Conservation (phyloP, 2,888 invertebrate genomes). For the Crioceris asparagi region DNA sequence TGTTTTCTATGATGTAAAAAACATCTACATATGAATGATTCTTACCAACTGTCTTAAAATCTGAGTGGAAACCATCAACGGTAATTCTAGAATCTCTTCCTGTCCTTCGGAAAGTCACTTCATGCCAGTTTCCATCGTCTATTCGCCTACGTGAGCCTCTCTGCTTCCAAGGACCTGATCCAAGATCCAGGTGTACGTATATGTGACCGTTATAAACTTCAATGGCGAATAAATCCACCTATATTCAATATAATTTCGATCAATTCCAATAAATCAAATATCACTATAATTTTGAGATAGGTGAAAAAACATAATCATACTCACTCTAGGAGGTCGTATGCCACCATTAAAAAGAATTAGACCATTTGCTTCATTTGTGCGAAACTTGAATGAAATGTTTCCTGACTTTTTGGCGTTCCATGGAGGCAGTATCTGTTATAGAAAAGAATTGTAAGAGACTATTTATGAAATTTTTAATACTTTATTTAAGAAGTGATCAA, state of each 20-base stretch:
- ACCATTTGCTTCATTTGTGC: slow-evolving; percentile 91
- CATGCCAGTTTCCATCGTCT: slow-evolving; percentile 90
- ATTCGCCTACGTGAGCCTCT: slow-evolving; percentile 72
- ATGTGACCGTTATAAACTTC: slow-evolving; percentile 91
- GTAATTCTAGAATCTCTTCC: slow-evolving; percentile 77
- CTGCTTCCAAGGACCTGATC: slow-evolving; percentile 80
- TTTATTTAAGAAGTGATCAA: too few relatives aligned
- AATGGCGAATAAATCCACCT: slow-evolving; percentile 87
- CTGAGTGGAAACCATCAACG: slow-evolving; percentile 81
- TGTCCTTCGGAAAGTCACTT: slow-evolving; percentile 70
- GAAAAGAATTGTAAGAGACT: too few relatives aligned
- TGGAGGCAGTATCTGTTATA: slow-evolving; percentile 67
- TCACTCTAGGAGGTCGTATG: slow-evolving; percentile 62
- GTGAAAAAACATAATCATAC: slow-evolving; percentile 32
- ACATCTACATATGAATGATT: too few relatives aligned
- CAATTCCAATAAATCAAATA: neutral
- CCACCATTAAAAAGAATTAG: slow-evolving; percentile 88
- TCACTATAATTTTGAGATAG: neutral
- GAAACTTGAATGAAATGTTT: slow-evolving; percentile 86
- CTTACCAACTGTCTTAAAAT: slow-evolving; percentile 75
- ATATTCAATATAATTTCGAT: slow-evolving; percentile 16
- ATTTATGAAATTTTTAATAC: too few relatives aligned
- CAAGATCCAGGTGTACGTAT: slow-evolving; percentile 84
- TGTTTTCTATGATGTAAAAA: too few relatives aligned
- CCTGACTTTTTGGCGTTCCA: slow-evolving; percentile 88